Evolutionary conservation across 2,888 invertebrate species (phyloP).

Genomic region (Tenthredo distinguenda): DNA sequence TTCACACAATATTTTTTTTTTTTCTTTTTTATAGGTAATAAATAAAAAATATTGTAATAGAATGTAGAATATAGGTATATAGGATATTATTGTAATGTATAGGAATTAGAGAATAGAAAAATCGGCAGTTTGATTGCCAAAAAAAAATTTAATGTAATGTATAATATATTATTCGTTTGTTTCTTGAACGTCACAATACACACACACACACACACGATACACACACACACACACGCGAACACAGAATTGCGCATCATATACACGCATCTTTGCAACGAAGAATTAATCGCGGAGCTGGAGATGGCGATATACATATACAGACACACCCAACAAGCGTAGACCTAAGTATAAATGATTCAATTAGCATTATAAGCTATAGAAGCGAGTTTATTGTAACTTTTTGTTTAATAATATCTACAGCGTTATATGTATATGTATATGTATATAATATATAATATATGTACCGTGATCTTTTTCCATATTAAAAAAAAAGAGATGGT

Average conservation of each 20-base stretch:
- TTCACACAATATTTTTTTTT: neutral
- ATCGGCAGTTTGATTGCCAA: conserved; percentile 33
- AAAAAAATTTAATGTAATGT: conserved; percentile 8
- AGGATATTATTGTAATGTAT: neutral
- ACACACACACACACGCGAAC: neutral
- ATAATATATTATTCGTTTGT: conserved; percentile 9
- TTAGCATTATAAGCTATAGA: no score
- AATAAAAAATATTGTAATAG: neutral
- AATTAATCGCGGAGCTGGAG: neutral
- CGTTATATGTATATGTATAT: no score
- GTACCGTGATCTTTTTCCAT: no score
- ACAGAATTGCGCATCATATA: neutral
- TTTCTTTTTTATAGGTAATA: neutral
- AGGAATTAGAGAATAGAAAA: neutral
- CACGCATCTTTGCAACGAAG: neutral
- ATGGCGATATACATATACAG: neutral
- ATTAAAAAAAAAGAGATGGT: no score
- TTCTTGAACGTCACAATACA: neutral
- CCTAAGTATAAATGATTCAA: no score
- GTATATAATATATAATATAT: no score
- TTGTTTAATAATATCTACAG: no score
- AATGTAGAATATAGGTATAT: neutral
- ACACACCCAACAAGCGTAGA: neutral
- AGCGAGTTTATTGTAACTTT: no score
- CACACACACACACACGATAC: neutral